phyloP scores from a whole-genome alignment of 1,140 invertebrate genomes.

The Formica selysi region DNA sequence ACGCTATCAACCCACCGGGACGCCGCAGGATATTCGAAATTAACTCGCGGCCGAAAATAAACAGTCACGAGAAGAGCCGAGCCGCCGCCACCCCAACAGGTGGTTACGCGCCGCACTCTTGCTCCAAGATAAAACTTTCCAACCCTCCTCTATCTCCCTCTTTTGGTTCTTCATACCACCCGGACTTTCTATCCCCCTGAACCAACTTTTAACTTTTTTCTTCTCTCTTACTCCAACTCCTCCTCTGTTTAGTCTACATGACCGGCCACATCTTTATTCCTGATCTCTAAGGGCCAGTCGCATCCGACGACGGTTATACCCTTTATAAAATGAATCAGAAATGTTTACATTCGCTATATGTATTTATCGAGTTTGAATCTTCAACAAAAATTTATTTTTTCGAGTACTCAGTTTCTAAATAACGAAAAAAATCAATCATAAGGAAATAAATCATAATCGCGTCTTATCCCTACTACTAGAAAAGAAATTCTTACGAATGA shows the following conservation, averaged over 20 bases:
- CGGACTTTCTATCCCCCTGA: conserved; percentile 67
- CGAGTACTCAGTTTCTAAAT: neutral
- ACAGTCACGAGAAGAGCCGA: conserved; percentile 33
- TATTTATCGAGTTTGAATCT: neutral
- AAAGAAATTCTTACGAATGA: neutral
- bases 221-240: neutral
- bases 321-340: neutral
- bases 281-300: conserved; percentile 66
- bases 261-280: conserved; percentile 71
- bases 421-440: neutral
- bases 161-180: conserved; percentile 27
- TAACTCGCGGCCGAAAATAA: conserved; percentile 68
- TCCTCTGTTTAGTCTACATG: conserved; percentile 53
- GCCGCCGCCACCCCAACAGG: conserved; percentile 71
- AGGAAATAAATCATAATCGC: neutral
- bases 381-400: neutral
- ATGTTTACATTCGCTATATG: neutral
- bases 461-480: neutral
- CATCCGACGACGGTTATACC: conserved; percentile 11
- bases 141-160: conserved; percentile 46
- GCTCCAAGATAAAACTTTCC: conserved; percentile 60
- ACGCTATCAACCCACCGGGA: conserved; percentile 46
- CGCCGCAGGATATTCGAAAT: conserved; percentile 68
- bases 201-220: conserved; percentile 66
- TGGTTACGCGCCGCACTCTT: conserved; percentile 64